phyloP scores from a whole-genome alignment of 2,797 vertebrate genomes.

The Poecilia wingei region DNA sequence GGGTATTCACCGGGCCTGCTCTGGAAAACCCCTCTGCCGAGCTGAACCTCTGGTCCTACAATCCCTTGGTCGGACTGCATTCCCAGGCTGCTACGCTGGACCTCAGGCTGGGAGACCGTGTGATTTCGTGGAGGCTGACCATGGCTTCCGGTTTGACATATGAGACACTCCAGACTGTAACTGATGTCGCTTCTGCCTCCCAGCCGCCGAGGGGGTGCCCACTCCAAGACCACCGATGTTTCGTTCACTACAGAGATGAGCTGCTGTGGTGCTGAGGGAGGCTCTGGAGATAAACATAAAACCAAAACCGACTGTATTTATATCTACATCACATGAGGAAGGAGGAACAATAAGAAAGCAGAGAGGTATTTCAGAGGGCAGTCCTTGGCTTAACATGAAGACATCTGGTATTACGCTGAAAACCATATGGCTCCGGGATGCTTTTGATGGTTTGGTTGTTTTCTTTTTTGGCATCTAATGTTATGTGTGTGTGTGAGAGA shows the following conservation, averaged over 20 bases:
- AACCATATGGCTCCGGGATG: constrained; percentile 55
- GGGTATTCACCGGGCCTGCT: constrained; percentile 50
- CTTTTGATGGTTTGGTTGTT: constrained; percentile 68
- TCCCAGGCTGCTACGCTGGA: constrained; percentile 45
- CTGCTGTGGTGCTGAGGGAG: constrained; percentile 93
- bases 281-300: constrained; percentile 78
- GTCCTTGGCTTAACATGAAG: constrained; percentile 46
- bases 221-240: constrained; percentile 97
- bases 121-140: constrained; percentile 54
- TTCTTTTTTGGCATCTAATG: constrained; percentile 66
- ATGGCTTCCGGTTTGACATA: constrained; percentile 64
- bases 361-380: neutral
- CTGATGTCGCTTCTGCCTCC: constrained; percentile 83
- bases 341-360: constrained; percentile 13
- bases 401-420: constrained; percentile 68
- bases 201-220: constrained; percentile 89
- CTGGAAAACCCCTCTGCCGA: constrained; percentile 60
- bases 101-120: constrained; percentile 46
- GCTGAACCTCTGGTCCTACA: constrained; percentile 60
- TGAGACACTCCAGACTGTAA: constrained; percentile 93
- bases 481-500: constrained; percentile 25
- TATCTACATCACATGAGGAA: constrained; percentile 5
- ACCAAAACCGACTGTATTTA: constrained; percentile 18
- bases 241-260: constrained; percentile 97
- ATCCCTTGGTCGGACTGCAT: constrained; percentile 77